phyloP scores from a whole-genome alignment of 2,888 invertebrate genomes.

The Bibio marci region DNA sequence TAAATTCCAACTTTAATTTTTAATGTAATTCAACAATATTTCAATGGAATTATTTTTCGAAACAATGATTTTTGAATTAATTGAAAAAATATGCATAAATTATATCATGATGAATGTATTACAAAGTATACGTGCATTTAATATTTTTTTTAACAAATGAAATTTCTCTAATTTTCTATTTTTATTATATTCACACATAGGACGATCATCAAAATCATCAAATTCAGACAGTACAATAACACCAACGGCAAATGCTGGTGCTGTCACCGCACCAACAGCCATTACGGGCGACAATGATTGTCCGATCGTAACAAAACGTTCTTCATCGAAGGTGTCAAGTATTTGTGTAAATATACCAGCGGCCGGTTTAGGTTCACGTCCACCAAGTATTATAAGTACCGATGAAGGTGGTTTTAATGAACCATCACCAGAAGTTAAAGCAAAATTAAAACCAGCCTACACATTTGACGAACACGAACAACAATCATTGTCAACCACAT shows the following conservation, averaged over 20 bases:
- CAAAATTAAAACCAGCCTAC: constrained; percentile 30
- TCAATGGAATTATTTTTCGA: no score
- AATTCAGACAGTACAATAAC: constrained; percentile 2
- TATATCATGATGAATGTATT: no score
- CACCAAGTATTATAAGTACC: constrained; percentile 46
- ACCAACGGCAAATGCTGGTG: neutral
- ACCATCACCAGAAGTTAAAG: constrained; percentile 51
- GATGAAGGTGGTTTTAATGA: constrained; percentile 59
- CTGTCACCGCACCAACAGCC: neutral
- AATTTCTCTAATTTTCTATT: no score
- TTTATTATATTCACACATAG: no score
- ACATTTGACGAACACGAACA: constrained; percentile 16
- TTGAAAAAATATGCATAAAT: no score
- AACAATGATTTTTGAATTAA: no score
- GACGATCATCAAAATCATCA: neutral
- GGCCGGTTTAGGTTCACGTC: constrained; percentile 41
- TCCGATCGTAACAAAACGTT: constrained; percentile 21
- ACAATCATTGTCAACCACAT: constrained; percentile 3
- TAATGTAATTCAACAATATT: no score
- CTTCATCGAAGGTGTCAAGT: constrained; percentile 37
- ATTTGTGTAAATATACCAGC: constrained; percentile 45
- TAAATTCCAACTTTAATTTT: no score
- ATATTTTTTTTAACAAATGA: no score
- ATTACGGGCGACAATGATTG: neutral
- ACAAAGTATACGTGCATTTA: no score